Evolutionary conservation across 2,888 invertebrate genomes (phyloP).

Genomic region (Dicyrtoma fusca): DNA sequence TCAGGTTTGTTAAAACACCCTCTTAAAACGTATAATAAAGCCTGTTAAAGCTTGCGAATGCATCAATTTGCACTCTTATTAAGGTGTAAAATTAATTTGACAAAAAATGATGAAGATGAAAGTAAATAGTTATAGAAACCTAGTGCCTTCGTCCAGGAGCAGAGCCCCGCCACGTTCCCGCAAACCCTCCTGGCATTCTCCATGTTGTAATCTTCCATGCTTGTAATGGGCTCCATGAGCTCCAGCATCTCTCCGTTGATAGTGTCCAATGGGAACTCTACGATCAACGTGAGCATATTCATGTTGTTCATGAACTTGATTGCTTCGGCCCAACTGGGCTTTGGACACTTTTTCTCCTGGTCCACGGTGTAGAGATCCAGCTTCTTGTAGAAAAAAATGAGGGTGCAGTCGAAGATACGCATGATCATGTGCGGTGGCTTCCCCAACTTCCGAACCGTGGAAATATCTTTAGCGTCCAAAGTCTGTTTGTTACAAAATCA

Average conservation of each 20-base stretch:
- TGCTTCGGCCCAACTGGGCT: slow-evolving; percentile 96
- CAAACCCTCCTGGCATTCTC: slow-evolving; percentile 94
- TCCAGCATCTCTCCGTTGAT: slow-evolving; percentile 98
- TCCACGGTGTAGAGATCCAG: slow-evolving; percentile 71
- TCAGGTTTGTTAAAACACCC: too few species aligned
- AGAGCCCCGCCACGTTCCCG: slow-evolving; percentile 91
- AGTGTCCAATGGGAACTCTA: slow-evolving; percentile 94
- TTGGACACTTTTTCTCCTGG: slow-evolving; percentile 78
- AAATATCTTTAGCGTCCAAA: too few species aligned
- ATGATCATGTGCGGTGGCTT: slow-evolving; percentile 89
- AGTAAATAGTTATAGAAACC: too few species aligned
- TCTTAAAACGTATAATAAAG: too few species aligned
- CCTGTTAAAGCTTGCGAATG: too few species aligned
- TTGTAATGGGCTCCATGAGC: slow-evolving; percentile 84
- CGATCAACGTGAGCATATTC: slow-evolving; percentile 67
- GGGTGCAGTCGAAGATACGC: slow-evolving; percentile 97
- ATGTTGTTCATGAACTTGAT: slow-evolving; percentile 69
- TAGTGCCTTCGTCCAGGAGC: slow-evolving; percentile 90
- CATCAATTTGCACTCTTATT: too few species aligned
- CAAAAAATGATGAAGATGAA: too few species aligned
- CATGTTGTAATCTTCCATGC: slow-evolving; percentile 97
- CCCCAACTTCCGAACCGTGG: slow-evolving; percentile 90
- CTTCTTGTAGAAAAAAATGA: slow-evolving; percentile 88
- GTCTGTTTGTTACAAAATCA: too few species aligned
- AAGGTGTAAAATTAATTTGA: too few species aligned